Conservation (phyloP, 2,113 vertebrate species). For the Hiodon alosoides region DNA sequence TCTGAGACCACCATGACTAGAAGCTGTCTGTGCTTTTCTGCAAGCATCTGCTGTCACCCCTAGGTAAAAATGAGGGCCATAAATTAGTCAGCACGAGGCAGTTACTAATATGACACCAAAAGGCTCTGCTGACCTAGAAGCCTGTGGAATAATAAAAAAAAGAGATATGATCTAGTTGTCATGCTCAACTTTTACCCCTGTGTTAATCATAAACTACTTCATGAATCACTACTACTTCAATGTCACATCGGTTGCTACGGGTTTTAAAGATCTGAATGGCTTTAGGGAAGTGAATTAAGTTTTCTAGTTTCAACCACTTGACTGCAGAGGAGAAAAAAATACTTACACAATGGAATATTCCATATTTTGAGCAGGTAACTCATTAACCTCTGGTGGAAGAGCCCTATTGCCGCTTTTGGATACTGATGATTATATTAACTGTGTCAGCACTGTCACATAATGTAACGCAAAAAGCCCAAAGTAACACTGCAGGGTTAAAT, state of each 20-base stretch:
- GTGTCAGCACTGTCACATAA: neutral
- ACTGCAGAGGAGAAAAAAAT: neutral
- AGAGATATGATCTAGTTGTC: constrained; percentile 14
- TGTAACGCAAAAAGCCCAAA: too few species aligned
- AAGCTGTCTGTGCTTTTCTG: constrained; percentile 17
- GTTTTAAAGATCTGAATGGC: too few species aligned
- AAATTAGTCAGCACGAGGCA: constrained; percentile 36
- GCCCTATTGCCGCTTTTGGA: neutral
- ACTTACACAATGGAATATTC: neutral
- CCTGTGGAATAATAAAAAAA: constrained; percentile 15
- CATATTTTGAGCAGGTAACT: neutral
- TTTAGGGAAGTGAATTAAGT: neutral
- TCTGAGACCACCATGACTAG: constrained; percentile 16
- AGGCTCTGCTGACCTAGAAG: constrained; percentile 21
- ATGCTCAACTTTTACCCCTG: constrained; percentile 12
- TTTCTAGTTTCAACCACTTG: neutral
- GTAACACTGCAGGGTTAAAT: too few species aligned
- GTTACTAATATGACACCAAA: constrained; percentile 21
- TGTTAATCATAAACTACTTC: constrained; percentile 20
- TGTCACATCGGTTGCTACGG: too few species aligned
- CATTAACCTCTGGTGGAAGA: constrained; percentile 2
- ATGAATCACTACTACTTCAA: too few species aligned
- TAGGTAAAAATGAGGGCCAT: constrained; percentile 35
- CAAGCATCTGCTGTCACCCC: constrained; percentile 35
- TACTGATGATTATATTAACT: neutral